phyloP scores from a whole-genome alignment of 2,888 invertebrate species.

The Cenopis cana region DNA sequence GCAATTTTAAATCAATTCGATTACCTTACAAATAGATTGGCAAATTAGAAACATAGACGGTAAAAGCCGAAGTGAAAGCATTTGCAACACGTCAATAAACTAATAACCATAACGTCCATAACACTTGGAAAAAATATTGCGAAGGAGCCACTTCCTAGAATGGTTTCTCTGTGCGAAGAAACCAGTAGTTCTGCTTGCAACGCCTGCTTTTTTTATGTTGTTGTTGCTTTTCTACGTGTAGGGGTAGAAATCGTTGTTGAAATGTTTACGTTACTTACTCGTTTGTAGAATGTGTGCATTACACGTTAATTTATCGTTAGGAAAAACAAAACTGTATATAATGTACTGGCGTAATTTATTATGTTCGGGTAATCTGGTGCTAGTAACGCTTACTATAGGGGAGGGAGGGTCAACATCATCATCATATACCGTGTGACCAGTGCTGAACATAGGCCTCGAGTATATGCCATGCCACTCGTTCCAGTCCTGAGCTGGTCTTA shows the following conservation, averaged over 20 bases:
- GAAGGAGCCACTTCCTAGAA: conserved; percentile 66
- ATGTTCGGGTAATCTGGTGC: no score
- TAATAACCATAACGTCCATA: conserved; percentile 62
- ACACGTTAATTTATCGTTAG: not conserved
- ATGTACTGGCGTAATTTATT: no score
- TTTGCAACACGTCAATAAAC: conserved; percentile 64
- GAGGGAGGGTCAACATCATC: no score
- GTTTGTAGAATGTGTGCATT: not conserved
- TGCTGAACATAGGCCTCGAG: no score
- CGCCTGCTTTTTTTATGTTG: not conserved
- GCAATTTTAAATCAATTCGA: conserved; percentile 21
- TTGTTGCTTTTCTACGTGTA: conserved; percentile 22
- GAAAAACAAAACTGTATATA: no score
- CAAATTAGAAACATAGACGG: conserved; percentile 20
- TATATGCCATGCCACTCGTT: no score
- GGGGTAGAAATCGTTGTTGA: conserved; percentile 15
- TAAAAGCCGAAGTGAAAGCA: conserved; percentile 70
- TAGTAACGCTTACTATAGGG: no score
- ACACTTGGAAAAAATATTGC: conserved; percentile 63
- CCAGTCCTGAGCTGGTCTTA: no score
- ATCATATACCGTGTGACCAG: no score
- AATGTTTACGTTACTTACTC: conserved; percentile 6
- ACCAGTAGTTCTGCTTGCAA: conserved; percentile 25
- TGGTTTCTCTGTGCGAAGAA: conserved; percentile 54
- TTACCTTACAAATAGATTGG: conserved; percentile 19